Conservation (phyloP, 2,797 vertebrate genomes). For the Xenentodon cancila region DNA sequence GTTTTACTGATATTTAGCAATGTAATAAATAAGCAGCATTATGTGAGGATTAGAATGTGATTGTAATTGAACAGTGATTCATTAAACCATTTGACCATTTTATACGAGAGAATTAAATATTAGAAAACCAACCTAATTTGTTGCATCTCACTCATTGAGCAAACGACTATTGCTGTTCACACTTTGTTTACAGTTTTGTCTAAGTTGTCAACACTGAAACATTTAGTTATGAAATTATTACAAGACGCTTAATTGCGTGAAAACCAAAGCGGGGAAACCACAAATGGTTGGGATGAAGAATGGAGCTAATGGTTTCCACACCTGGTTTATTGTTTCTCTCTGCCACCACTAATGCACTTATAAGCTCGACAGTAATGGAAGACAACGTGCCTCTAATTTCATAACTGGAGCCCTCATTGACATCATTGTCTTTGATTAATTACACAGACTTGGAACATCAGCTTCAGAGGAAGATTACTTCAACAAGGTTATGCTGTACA, state of each 20-base stretch:
- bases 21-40: no score
- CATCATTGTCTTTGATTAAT: conserved; percentile 81
- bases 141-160: conserved; percentile 42
- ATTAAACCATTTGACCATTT: background rate
- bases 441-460: conserved; percentile 63
- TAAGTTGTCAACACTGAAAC: conserved; percentile 29
- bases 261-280: conserved; percentile 46
- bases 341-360: conserved; percentile 56
- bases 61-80: conserved; percentile 5
- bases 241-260: conserved; percentile 45
- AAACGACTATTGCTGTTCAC: conserved; percentile 31
- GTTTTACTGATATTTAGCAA: no score
- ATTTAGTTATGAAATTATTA: conserved; percentile 42
- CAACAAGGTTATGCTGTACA: conserved; percentile 68
- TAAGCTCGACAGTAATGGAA: conserved; percentile 61
- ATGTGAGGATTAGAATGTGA: no score
- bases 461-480: conserved; percentile 55
- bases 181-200: conserved; percentile 43
- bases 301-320: conserved; percentile 57
- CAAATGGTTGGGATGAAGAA: conserved; percentile 49
- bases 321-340: conserved; percentile 59
- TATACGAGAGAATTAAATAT: conserved; percentile 16
- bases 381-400: conserved; percentile 73
- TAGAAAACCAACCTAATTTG: conserved; percentile 39
- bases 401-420: conserved; percentile 77